These are phyloP conservation scores for Collichthys lucidus DNA, from an alignment of 2,113 vertebrate species.

Conservation along the genomic window DNA sequence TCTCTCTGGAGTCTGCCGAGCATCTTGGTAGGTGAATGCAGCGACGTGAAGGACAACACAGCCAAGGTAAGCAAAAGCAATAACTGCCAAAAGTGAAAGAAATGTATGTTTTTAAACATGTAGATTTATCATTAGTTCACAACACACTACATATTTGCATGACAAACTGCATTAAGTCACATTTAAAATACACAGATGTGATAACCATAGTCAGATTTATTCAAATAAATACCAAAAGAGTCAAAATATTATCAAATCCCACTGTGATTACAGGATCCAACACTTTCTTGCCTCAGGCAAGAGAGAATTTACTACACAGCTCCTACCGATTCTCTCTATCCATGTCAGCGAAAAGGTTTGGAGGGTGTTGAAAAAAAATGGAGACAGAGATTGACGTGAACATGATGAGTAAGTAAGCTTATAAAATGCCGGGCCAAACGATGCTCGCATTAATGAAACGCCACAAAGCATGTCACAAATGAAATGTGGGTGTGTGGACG, in stretches of 20 bases:
- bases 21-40: neutral
- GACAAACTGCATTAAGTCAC: neutral
- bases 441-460: constrained; percentile 18
- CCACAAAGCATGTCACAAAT: neutral
- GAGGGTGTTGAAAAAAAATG: neutral
- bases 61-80: neutral
- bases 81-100: neutral
- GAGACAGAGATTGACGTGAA: constrained; percentile 1
- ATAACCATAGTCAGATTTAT: neutral
- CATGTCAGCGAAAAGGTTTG: neutral
- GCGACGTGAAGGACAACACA: neutral
- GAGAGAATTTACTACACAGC: neutral
- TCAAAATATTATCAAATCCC: neutral
- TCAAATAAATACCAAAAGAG: neutral
- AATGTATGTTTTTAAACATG: too few relatives aligned
- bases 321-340: neutral
- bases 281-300: neutral
- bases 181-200: neutral
- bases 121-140: neutral
- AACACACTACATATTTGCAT: neutral
- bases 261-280: neutral
- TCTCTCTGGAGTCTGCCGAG: constrained; percentile 2
- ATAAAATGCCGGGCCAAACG: neutral
- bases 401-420: constrained; percentile 24
- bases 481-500: neutral